These are phyloP conservation scores for Gallinago solitaria DNA, from an alignment of 2,797 vertebrate species.

Conservation along the genomic window DNA sequence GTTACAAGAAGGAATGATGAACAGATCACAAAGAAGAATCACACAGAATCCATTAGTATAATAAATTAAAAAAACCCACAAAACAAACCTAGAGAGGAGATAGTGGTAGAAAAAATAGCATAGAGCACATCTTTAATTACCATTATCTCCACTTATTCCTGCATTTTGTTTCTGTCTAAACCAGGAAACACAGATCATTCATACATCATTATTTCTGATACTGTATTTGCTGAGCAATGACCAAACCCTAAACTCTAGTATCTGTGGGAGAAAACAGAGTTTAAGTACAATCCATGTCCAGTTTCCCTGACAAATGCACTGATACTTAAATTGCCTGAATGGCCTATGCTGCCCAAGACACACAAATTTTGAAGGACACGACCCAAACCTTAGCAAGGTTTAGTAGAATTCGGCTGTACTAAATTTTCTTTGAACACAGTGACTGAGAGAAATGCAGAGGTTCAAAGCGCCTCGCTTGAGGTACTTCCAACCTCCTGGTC, in stretches of 20 bases:
- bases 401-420: background rate
- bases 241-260: background rate
- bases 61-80: background rate
- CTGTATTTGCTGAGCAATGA: background rate
- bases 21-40: background rate
- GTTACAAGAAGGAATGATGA: background rate
- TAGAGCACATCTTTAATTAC: background rate
- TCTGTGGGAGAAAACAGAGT: background rate
- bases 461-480: background rate
- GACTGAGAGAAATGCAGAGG: background rate
- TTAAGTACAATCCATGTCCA: background rate
- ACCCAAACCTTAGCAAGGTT: background rate
- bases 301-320: background rate
- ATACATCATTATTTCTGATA: background rate
- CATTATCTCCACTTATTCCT: background rate
- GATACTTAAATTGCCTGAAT: background rate
- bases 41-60: background rate
- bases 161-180: background rate
- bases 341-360: background rate
- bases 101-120: background rate
- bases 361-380: background rate
- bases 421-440: background rate
- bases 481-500: background rate
- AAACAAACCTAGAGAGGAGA: background rate
- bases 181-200: background rate